Evolutionary conservation across 2,888 invertebrate genomes (phyloP), one percentile per base, ranked within the genome.

Genomic region (Chalcis sispes): DNA sequence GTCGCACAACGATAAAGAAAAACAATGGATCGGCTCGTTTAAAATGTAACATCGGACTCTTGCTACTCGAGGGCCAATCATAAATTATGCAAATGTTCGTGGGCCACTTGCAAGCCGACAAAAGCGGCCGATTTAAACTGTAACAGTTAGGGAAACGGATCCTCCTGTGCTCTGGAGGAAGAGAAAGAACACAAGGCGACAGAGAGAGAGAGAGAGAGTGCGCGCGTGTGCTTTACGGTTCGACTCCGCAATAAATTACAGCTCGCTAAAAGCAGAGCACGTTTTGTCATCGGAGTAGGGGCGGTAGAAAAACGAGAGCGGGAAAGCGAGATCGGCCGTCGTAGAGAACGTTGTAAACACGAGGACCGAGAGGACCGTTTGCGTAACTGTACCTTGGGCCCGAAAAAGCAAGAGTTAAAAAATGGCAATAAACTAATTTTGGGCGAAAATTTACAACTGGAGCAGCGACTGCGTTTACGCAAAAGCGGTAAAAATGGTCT

Each of bases 81-180:
- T 82, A 83, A 84, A 83, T 83, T 81, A 82, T 78, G 80, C 72
- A 79, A 78, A 80, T 67, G 61, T 72, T 54, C 48, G 32, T 42
- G 29, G 64, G 72, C 42, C 15, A 42, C 73, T 80, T 79, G 78
- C 72, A 75, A 48, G 50, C 75, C 65, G 76, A 81, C 81, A 82
- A 82, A 72, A 72, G 80, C 59, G 64, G 65, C 81, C 78, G 82
- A 85, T 87, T 84, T 85, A 85, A 87, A 87, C 71, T 86, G 87
- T 85, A 87, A 85, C 86, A 86, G 82, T 82, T 80, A 76, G 79
- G 79, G 80, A 84, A 84, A 83, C 80, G 82, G 81, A 84, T 81
- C 81, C 75, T 27, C 36, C 10, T 40, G n/a, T 5, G 5, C 18
- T 23, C 40, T 75, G 75, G 40, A 80, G 82, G n/a, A n/a, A n/a